These are phyloP conservation scores for Decapterus maruadsi DNA, from an alignment of 2,797 vertebrate species.

Conservation along the genomic window DNA sequence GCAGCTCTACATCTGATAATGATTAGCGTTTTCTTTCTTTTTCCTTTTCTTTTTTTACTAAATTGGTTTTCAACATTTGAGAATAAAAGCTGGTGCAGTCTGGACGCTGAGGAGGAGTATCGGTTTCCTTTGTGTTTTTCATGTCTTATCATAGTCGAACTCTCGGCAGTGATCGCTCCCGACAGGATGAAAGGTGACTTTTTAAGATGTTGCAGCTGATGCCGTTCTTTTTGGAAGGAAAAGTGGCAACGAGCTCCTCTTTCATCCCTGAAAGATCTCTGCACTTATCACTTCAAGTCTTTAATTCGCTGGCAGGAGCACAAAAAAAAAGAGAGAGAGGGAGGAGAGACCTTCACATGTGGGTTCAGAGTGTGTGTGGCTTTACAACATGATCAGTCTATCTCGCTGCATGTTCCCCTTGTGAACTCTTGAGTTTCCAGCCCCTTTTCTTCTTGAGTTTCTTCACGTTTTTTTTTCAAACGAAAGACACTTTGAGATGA, in stretches of 20 bases:
- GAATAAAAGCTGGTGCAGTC: conserved; percentile 32
- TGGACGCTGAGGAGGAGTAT: conserved; percentile 50
- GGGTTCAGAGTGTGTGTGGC: conserved; percentile 44
- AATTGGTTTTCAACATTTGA: conserved; percentile 44
- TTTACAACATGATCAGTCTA: conserved; percentile 36
- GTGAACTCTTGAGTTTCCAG: conserved; percentile 38
- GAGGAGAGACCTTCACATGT: conserved; percentile 50
- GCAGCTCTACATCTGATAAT: conserved; percentile 62
- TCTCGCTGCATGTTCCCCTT: conserved; percentile 26
- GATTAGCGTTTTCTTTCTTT: conserved; percentile 32
- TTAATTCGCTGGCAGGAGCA: conserved; percentile 41
- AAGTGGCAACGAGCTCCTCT: conserved; percentile 54
- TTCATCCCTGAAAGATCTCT: conserved; percentile 60
- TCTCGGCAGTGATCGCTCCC: conserved; percentile 36
- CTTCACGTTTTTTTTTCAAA: neutral
- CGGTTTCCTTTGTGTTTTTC: conserved; percentile 61
- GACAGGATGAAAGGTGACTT: conserved; percentile 65
- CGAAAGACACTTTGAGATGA: conserved; percentile 11
- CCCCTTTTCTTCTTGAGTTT: conserved; percentile 12
- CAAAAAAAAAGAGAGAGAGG: conserved; percentile 7
- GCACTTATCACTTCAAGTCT: conserved; percentile 57
- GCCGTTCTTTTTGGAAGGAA: conserved; percentile 36
- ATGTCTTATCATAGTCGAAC: conserved; percentile 58
- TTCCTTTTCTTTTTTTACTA: neutral
- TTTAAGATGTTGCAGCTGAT: conserved; percentile 67